A percentile compares a stretch with the other conserved stretches of the same genome.
Evolutionary conservation across 2,888 invertebrate genomes (phyloP).

Genomic region (Rhyacophila evoluta): DNA sequence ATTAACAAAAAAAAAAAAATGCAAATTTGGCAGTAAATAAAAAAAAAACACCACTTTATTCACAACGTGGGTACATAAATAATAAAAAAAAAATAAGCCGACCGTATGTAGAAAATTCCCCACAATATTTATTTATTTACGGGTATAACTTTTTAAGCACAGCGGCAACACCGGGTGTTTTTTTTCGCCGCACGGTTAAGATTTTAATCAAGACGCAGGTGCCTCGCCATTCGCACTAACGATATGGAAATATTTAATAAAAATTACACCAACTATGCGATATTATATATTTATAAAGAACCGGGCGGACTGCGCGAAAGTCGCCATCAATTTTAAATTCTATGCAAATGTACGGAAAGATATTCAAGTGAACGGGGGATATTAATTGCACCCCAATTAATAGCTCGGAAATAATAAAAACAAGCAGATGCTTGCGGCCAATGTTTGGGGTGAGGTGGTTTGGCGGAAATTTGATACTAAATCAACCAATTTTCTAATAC

Average conservation of each 20-base stretch:
- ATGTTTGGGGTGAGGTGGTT: too few relatives aligned
- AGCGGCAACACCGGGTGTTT: neutral
- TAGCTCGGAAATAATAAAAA: too few relatives aligned
- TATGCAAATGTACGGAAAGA: too few relatives aligned
- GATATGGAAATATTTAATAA: conserved; percentile 10
- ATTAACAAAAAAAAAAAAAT: neutral
- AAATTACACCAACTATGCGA: too few relatives aligned
- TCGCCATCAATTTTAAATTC: too few relatives aligned
- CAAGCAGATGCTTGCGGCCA: too few relatives aligned
- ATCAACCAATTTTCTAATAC: too few relatives aligned
- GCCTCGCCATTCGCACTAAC: conserved; percentile 8
- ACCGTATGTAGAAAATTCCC: neutral
- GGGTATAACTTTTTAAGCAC: neutral
- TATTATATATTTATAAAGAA: too few relatives aligned
- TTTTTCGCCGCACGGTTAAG: neutral
- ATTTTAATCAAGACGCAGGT: conserved; percentile 12
- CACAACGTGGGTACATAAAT: neutral
- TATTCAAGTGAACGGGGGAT: too few relatives aligned
- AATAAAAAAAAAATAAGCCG: neutral
- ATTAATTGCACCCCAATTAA: too few relatives aligned
- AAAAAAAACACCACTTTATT: conserved; percentile 5
- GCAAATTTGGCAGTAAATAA: neutral
- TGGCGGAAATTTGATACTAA: too few relatives aligned
- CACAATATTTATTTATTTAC: neutral
- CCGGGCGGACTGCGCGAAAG: too few relatives aligned